phyloP scores from a whole-genome alignment of 2,113 vertebrate genomes.

The Clarias macrocephalus region DNA sequence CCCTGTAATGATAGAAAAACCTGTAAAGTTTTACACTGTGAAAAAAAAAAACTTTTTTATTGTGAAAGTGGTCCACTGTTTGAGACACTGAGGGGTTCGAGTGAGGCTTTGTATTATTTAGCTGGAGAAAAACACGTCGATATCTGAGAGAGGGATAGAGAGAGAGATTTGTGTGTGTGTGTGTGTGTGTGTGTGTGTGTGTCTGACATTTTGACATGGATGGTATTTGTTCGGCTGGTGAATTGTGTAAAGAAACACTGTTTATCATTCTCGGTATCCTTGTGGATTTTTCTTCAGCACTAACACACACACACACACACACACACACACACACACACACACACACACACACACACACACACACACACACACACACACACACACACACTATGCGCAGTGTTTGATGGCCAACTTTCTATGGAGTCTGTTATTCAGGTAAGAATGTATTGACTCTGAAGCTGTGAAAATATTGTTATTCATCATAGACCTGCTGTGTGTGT shows the following conservation, averaged over 20 bases:
- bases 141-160: background rate
- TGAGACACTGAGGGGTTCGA: background rate
- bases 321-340: conserved; percentile 22
- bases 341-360: conserved; percentile 27
- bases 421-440: background rate
- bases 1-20: background rate
- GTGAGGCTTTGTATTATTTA: background rate
- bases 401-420: background rate
- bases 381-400: background rate
- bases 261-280: conserved; percentile 5
- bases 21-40: background rate
- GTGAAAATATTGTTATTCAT: background rate
- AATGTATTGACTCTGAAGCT: background rate
- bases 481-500: background rate
- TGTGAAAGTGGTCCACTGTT: background rate
- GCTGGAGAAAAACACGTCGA: background rate
- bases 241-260: conserved; percentile 30
- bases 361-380: conserved; percentile 25
- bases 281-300: conserved; percentile 17
- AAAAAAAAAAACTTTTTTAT: background rate
- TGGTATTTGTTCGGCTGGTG: conserved; percentile 3
- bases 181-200: background rate
- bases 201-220: background rate
- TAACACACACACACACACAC: conserved; percentile 19
- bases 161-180: background rate